phyloP scores from a whole-genome alignment of 2,113 vertebrate genomes.

The cattle (Bos taurus) region DNA sequence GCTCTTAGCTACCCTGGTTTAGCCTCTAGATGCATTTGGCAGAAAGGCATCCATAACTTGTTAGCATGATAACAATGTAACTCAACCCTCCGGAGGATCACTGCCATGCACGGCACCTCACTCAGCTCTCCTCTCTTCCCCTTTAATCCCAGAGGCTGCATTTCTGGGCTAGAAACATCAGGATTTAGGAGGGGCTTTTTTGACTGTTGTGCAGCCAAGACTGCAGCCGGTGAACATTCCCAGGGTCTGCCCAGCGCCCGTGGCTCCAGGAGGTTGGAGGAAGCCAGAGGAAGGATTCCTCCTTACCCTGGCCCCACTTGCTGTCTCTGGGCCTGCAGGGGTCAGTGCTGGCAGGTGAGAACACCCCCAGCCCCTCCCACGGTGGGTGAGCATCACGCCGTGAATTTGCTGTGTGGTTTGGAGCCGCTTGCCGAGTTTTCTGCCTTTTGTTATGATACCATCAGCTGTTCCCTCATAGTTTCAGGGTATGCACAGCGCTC shows the following conservation, averaged over 20 bases:
- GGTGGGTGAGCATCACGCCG: not conserved
- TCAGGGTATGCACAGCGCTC: not conserved
- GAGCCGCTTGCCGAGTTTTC: not conserved
- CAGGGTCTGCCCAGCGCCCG: not conserved
- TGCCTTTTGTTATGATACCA: constrained; percentile 5
- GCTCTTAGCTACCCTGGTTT: not conserved
- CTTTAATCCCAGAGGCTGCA: not conserved
- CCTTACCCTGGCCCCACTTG: not conserved
- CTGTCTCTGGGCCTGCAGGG: not conserved
- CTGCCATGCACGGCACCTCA: accelerated
- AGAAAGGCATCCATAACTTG: not conserved
- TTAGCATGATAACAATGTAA: not conserved
- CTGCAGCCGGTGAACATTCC: not conserved
- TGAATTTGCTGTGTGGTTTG: not conserved
- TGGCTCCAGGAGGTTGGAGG: not conserved
- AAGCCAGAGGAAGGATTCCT: not conserved
- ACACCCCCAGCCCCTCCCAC: not conserved
- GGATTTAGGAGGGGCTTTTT: not conserved
- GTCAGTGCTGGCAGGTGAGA: not conserved
- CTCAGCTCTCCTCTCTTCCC: not conserved
- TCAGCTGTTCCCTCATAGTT: constrained; percentile 36
- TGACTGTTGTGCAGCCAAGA: not conserved
- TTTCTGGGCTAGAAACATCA: not conserved
- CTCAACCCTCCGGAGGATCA: not conserved
- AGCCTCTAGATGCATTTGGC: not conserved